Percentiles rank a stretch among this genome's conserved stretches.
phyloP scores from a whole-genome alignment of 1,140 invertebrate species.

The Muscidifurax raptorellus region DNA sequence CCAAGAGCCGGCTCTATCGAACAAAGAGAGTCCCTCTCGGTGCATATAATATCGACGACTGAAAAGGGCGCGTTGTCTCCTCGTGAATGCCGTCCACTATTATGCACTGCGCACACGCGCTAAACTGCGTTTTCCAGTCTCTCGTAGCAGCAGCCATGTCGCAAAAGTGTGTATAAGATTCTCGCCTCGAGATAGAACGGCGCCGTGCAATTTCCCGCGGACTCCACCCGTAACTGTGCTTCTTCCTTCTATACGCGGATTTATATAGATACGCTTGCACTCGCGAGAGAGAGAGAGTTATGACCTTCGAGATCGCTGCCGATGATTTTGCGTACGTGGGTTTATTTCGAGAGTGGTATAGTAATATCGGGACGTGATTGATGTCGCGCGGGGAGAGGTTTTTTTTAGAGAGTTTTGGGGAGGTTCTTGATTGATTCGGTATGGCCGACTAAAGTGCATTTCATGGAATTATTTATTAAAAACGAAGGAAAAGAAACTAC shows the following conservation, averaged over 20 bases:
- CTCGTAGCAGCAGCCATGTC: not conserved
- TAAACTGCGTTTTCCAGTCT: not conserved
- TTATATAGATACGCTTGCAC: not conserved
- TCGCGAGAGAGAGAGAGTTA: not conserved
- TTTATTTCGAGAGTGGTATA: too few species aligned
- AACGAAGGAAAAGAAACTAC: not conserved
- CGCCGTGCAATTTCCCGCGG: not conserved
- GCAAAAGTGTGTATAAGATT: not conserved
- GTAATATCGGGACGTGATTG: too few species aligned
- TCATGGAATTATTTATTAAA: not conserved
- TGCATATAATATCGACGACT: not conserved
- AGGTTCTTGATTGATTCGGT: too few species aligned
- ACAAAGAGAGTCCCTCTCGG: not conserved
- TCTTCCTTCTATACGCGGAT: not conserved
- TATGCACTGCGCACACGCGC: not conserved
- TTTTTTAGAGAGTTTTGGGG: too few species aligned
- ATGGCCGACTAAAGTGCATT: too few species aligned
- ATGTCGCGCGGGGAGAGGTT: too few species aligned
- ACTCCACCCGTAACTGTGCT: not conserved
- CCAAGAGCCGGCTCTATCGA: not conserved
- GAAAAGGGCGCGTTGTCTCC: constrained; percentile 22
- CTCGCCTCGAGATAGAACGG: not conserved
- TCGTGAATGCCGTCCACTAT: constrained; percentile 19
- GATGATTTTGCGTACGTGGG: not conserved
- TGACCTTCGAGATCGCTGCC: not conserved